A percentile compares a stretch with the other conserved stretches of the same genome.
Evolutionary conservation across 2,888 invertebrate species (phyloP).

Genomic region (Machimus rusticus): DNA sequence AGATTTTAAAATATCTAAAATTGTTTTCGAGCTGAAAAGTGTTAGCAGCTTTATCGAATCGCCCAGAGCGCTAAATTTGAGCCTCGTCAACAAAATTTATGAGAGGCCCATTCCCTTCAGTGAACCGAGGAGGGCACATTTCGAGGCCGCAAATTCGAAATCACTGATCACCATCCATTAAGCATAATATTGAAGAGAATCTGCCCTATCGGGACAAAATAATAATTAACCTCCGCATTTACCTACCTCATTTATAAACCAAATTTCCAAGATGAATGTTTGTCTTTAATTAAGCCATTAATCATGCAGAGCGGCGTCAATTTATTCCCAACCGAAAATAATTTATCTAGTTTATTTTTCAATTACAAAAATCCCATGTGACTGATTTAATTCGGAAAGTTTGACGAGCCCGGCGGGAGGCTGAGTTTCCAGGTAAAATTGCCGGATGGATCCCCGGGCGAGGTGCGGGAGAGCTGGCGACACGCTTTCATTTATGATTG

Average conservation of each 20-base stretch:
- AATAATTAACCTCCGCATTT: slow-evolving; percentile 29
- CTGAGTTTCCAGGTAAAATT: background rate
- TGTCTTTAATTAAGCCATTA: slow-evolving; percentile 34
- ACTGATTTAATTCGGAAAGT: slow-evolving; percentile 34
- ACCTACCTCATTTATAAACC: slow-evolving; percentile 14
- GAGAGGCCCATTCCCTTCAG: background rate
- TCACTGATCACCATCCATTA: background rate
- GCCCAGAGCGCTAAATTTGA: background rate
- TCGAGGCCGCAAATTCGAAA: background rate
- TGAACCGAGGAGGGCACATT: background rate
- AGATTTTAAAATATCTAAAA: background rate
- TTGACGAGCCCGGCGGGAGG: slow-evolving; percentile 11
- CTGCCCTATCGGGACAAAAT: background rate
- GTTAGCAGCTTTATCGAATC: background rate
- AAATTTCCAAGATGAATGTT: slow-evolving; percentile 37
- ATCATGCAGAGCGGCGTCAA: slow-evolving; percentile 22
- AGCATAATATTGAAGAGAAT: background rate
- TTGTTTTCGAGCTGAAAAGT: background rate
- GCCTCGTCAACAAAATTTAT: background rate
- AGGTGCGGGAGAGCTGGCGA: background rate
- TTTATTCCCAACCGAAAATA: slow-evolving; percentile 19
- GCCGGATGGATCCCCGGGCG: background rate
- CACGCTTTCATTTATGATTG: slow-evolving; percentile 21
- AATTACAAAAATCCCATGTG: slow-evolving; percentile 38
- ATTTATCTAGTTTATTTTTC: slow-evolving; percentile 38